Evolutionary conservation across 2,113 vertebrate genomes (phyloP), one percentile per base, ranked within the genome.

Genomic region (Chaenocephalus aceratus): DNA sequence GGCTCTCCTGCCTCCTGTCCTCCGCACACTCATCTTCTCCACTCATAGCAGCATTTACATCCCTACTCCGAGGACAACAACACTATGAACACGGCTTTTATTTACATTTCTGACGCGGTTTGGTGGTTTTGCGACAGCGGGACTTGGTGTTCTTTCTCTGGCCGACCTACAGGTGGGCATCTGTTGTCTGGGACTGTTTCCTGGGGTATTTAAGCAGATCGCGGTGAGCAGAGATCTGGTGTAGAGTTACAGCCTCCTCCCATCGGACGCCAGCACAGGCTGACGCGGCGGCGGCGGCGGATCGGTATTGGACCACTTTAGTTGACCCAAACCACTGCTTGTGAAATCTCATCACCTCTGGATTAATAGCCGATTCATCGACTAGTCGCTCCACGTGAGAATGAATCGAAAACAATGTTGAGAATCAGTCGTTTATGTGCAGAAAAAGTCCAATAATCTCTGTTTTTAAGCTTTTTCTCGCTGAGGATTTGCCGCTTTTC

Each of bases 171-270:
- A 41, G 36, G 7, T 41, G 36, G 7, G 36, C 7, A 7, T 7
- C 36, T 41, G 36, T 41, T 6, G 7, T 41, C 1, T 41, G 5
- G 36, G 36, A 6, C 36, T 6, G 36, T 41, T 41, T 41, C 36
- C 36, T 41, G 36, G 7, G 7, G 7, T 41, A 41, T 41, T 41
- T 41, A 41, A 14, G 52, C 62, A 60, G 63, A 70, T 82, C 6
- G 36, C 53, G 56, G 66, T 86, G 79, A 62, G 6, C 30, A 63
- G 30, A 30, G 30, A 30, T 60, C 89, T 12, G 81, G 94, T 90
- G 88, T 94, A 63, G 79, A 64, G 59, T 94, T 93, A 90, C 94
- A 85, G 48, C 79, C 89, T 71, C 86, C 89, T 69, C 73, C 83
- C 18, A 77, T 79, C 79, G 80, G 79, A 80, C 48, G 59, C 77